Conservation (phyloP, 2,797 vertebrate genomes). For the Poeciliopsis infans region DNA sequence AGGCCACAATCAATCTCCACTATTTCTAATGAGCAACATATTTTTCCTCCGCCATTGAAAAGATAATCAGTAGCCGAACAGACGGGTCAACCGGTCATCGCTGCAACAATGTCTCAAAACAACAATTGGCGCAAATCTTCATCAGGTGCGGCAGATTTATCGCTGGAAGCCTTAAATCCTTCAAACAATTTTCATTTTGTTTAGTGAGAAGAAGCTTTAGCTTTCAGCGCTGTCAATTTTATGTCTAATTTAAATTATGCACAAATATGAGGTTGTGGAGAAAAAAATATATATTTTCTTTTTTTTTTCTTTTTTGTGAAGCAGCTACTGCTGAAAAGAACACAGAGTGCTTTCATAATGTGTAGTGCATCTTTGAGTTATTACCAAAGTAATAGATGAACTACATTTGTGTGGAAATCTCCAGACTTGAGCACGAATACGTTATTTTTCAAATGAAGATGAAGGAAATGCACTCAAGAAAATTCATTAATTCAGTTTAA, state of each 20-base stretch:
- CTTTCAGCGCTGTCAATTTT: constrained; percentile 5
- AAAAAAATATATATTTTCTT: neutral
- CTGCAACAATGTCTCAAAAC: constrained; percentile 47
- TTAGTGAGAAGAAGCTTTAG: neutral
- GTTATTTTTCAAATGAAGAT: constrained; percentile 35
- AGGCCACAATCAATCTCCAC: constrained; percentile 71
- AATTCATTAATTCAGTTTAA: constrained; percentile 55
- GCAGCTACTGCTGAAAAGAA: constrained; percentile 9
- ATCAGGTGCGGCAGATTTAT: constrained; percentile 40
- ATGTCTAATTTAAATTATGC: neutral
- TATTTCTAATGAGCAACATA: constrained; percentile 75
- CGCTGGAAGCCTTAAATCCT: constrained; percentile 49
- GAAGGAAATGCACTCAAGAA: constrained; percentile 41
- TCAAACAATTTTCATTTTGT: constrained; percentile 19
- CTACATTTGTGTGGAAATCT: constrained; percentile 32
- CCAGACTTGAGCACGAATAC: constrained; percentile 33
- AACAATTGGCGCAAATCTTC: constrained; percentile 62
- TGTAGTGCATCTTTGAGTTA: constrained; percentile 36
- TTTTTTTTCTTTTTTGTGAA: neutral
- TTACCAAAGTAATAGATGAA: constrained; percentile 43
- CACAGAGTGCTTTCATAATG: constrained; percentile 41
- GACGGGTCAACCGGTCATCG: constrained; percentile 69
- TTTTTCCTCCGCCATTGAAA: constrained; percentile 67
- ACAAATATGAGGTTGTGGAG: constrained; percentile 18
- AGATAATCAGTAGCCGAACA: constrained; percentile 72